A percentile compares a stretch with the other conserved stretches of the same genome.
These are phyloP conservation scores for Lymantria monacha DNA, from an alignment of 2,888 invertebrate genomes.

Conservation along the genomic window DNA sequence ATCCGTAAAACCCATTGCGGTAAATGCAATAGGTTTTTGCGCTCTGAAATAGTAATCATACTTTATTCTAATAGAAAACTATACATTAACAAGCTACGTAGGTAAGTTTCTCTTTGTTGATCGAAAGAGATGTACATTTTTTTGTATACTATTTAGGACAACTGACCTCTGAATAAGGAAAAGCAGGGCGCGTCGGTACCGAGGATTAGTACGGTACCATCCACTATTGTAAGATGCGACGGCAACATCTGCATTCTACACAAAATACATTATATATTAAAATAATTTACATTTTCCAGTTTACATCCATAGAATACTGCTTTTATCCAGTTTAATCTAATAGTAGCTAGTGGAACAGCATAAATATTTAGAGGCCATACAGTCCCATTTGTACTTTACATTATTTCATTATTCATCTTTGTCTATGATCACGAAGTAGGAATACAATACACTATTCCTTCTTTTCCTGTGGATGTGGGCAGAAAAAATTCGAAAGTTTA, in stretches of 20 bases:
- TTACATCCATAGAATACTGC: not conserved
- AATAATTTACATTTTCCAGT: not conserved
- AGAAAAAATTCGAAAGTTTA: no score
- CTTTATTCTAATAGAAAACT: not conserved
- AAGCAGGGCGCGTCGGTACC: conserved; percentile 59
- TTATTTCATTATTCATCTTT: no score
- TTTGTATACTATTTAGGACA: conserved; percentile 3
- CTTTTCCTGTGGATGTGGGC: no score
- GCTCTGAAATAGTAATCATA: conserved; percentile 48
- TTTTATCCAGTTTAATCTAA: no score
- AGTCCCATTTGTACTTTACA: no score
- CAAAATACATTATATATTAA: conserved; percentile 18
- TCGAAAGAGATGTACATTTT: not conserved
- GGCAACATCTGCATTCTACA: conserved; percentile 65
- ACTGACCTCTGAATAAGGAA: conserved; percentile 65
- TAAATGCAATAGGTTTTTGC: conserved; percentile 70
- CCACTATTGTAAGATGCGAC: conserved; percentile 63
- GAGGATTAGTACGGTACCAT: conserved; percentile 66
- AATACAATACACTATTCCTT: no score
- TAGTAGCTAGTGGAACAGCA: no score
- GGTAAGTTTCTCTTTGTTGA: not conserved
- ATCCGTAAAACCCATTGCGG: conserved; percentile 72
- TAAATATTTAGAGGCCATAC: no score
- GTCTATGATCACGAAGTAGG: no score
- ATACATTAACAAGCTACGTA: not conserved